Percentiles rank a stretch among this genome's conserved stretches.
These are phyloP conservation scores for Datnioides undecimradiatus DNA, from an alignment of 2,113 vertebrate genomes.

Conservation along the genomic window DNA sequence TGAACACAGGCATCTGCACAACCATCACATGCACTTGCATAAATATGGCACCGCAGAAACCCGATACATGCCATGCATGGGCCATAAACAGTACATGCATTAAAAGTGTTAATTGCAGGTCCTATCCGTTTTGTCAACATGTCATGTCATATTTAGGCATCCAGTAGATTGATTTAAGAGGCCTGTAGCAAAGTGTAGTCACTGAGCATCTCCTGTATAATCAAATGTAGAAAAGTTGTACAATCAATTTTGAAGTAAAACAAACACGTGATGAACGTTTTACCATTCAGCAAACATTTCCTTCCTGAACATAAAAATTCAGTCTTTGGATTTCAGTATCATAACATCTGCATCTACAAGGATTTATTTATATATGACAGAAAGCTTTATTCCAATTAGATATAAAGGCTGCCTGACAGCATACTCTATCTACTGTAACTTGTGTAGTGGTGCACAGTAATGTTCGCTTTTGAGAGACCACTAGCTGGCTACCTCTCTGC, in stretches of 20 bases:
- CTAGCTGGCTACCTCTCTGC: slow-evolving; percentile 48
- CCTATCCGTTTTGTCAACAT: neutral
- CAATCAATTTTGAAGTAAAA: neutral
- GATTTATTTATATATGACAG: slow-evolving; percentile 2
- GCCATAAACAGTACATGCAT: slow-evolving; percentile 20
- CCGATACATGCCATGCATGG: slow-evolving; percentile 57
- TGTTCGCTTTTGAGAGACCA: slow-evolving; percentile 33
- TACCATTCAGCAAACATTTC: neutral
- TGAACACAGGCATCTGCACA: slow-evolving; percentile 22
- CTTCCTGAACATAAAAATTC: neutral
- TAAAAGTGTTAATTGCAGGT: neutral
- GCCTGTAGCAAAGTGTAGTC: neutral
- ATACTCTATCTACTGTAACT: slow-evolving; percentile 27
- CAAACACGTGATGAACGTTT: neutral
- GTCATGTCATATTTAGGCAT: neutral
- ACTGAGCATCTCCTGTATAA: neutral
- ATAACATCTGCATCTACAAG: slow-evolving; percentile 1
- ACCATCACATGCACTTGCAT: slow-evolving; percentile 53
- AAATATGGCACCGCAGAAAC: slow-evolving; percentile 19
- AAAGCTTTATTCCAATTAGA: neutral
- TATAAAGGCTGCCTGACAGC: slow-evolving; percentile 15
- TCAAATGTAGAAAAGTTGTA: slow-evolving; percentile 1
- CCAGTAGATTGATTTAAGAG: neutral
- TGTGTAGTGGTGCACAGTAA: slow-evolving; percentile 39
- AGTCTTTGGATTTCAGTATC: neutral